Evolutionary conservation across 2,113 vertebrate species (phyloP).

Genomic region (Desmodus rotundus): DNA sequence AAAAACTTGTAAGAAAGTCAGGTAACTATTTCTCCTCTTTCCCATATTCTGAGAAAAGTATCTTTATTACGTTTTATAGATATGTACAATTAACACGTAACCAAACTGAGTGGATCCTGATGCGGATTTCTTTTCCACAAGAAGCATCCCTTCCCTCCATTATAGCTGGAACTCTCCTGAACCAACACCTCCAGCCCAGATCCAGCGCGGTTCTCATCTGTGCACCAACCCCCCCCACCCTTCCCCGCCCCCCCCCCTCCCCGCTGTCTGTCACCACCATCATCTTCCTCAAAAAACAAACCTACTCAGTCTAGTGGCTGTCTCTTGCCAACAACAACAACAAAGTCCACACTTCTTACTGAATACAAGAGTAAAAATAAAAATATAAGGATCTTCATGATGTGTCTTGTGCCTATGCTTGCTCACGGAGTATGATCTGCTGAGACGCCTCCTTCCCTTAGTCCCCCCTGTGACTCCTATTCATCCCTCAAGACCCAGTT

Average conservation of each 20-base stretch:
- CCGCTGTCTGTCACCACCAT: neutral
- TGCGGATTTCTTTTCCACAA: neutral
- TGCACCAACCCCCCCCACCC: neutral
- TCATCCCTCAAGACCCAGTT: neutral
- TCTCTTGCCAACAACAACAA: neutral
- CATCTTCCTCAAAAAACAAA: neutral
- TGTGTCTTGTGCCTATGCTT: accelerated
- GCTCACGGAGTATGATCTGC: neutral
- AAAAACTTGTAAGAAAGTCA: neutral
- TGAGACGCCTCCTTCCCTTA: neutral
- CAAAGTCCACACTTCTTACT: neutral
- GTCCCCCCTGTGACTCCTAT: neutral
- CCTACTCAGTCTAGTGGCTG: neutral
- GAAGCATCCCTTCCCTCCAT: neutral
- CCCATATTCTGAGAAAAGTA: neutral
- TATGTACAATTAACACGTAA: neutral
- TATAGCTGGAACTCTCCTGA: neutral
- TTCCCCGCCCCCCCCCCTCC: neutral
- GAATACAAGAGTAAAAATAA: neutral
- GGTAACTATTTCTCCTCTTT: neutral
- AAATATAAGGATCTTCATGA: neutral
- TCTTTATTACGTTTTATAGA: neutral
- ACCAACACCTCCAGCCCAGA: neutral
- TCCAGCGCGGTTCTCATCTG: neutral
- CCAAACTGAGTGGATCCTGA: neutral